These are phyloP conservation scores for Threskiornis aethiopicus DNA, from an alignment of 2,797 vertebrate genomes.

Conservation along the genomic window DNA sequence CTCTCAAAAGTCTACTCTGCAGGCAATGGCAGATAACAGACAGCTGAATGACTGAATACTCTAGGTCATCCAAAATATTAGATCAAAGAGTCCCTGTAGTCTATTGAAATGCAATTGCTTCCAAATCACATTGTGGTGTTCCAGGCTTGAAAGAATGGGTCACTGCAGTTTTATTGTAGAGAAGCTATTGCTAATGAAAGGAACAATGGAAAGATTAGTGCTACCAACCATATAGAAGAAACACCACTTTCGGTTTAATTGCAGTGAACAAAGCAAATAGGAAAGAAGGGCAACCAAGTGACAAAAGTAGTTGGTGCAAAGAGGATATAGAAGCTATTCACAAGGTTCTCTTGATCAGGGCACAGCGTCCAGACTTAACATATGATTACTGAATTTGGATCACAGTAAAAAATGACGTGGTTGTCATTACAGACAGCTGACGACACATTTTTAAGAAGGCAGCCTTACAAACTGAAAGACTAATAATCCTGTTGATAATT, in stretches of 20 bases:
- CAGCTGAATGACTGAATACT: slow-evolving; percentile 72
- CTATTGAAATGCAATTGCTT: slow-evolving; percentile 85
- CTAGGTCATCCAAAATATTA: slow-evolving; percentile 76
- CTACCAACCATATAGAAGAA: slow-evolving; percentile 85
- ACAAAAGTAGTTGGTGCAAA: slow-evolving; percentile 73
- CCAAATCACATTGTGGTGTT: slow-evolving; percentile 82
- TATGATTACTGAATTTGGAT: slow-evolving; percentile 40
- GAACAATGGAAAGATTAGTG: slow-evolving; percentile 87
- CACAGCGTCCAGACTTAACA: slow-evolving; percentile 36
- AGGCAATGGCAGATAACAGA: slow-evolving; percentile 64
- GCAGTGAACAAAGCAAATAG: slow-evolving; percentile 81
- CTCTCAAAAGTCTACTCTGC: slow-evolving; percentile 55
- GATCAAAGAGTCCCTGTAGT: slow-evolving; percentile 84
- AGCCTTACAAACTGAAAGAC: not conserved
- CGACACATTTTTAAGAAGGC: not conserved
- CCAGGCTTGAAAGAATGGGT: slow-evolving; percentile 82
- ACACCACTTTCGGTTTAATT: slow-evolving; percentile 86
- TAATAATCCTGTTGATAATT: not conserved
- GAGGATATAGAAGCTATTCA: slow-evolving; percentile 62
- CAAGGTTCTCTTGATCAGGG: slow-evolving; percentile 43
- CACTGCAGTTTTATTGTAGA: slow-evolving; percentile 82
- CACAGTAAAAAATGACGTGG: not conserved
- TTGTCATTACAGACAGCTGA: slow-evolving; percentile 11
- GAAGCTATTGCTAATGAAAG: slow-evolving; percentile 87
- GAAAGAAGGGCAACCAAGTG: slow-evolving; percentile 80